Evolutionary conservation across 2,797 vertebrate genomes (phyloP).

Genomic region (Pseudochirops corinnae): DNA sequence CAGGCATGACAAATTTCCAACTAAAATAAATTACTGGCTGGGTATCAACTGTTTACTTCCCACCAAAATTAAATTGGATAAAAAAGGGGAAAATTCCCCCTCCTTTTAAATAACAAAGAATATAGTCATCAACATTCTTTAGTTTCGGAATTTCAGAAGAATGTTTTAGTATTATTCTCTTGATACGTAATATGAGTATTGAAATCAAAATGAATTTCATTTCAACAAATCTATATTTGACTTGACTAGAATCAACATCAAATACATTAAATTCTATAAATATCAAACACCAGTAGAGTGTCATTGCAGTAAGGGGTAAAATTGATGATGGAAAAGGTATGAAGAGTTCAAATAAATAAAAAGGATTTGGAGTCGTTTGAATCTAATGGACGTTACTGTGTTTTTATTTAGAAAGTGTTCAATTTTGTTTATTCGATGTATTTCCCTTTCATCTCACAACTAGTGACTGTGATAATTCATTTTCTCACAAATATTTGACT

Average conservation of each 20-base stretch:
- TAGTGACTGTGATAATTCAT: slow-evolving; percentile 74
- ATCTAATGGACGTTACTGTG: slow-evolving; percentile 58
- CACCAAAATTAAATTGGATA: slow-evolving; percentile 72
- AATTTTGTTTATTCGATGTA: slow-evolving; percentile 69
- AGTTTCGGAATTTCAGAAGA: slow-evolving; percentile 71
- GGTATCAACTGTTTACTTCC: slow-evolving; percentile 56
- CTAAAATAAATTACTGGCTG: slow-evolving; percentile 18
- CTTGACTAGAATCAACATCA: slow-evolving; percentile 59
- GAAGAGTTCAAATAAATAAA: slow-evolving; percentile 36
- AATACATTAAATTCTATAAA: slow-evolving; percentile 68
- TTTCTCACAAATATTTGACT: slow-evolving; percentile 85
- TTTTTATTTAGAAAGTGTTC: slow-evolving; percentile 71
- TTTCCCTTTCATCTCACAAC: slow-evolving; percentile 69
- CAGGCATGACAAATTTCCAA: slow-evolving; percentile 35
- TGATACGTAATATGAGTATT: slow-evolving; percentile 38
- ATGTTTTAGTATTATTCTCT: slow-evolving; percentile 63
- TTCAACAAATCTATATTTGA: slow-evolving; percentile 54
- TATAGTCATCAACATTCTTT: slow-evolving; percentile 61
- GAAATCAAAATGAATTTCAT: slow-evolving; percentile 69
- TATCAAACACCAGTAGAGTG: slow-evolving; percentile 47
- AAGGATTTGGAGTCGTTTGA: slow-evolving; percentile 55
- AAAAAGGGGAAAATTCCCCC: slow-evolving; percentile 67
- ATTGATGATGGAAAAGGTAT: background rate
- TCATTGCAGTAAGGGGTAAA: slow-evolving; percentile 41
- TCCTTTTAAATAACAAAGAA: slow-evolving; percentile 69